Base-by-base conservation (phyloP, 2,113 vertebrate species). In the Sakesphorus luctuosus region DNA sequence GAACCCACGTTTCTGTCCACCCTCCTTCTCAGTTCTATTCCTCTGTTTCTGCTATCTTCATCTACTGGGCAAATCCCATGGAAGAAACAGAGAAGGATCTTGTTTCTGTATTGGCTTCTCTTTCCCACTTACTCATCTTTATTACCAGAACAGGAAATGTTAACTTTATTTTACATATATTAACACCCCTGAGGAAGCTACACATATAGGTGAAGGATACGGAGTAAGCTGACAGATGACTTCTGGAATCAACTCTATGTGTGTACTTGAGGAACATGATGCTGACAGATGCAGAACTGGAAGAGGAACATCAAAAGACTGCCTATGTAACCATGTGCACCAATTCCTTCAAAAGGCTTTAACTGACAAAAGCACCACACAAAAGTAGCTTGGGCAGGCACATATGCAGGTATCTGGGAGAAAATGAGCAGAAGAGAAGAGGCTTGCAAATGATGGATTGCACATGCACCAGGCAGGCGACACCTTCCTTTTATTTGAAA, bases 71-170 rank as follows among this genome's bases (percentile, higher is more conserved):
- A 91, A 81, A 89, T 71, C 52, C 47, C 5, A 1, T 13, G 62
- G 82, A 87, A 89, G 74, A 82, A 87, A 71, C 9, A 65, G 73
- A 71, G n/a, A 53, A 90, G 53, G 58, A 68, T 38, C 63, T 73
- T 55, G 26, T 77, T 94, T 87, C 87, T 71, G 16, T 40, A n/a
- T 44, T 61, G 79, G 26, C 58, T 94, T 87, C n/a, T 59, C 13
- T 80, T 90, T 90, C 74, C 61, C 83, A 52, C 53, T 82, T 87
- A 85, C 40, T 91, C 76, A 66, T 87, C 84, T 79, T 87, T 56
- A 84, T 75, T 91, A 87, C 63, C 66, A 81, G 66, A 65, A 84
- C 47, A 91, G 90, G 96, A 95, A 95, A 94, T 58, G 71, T 93
- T 95, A 76, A 83, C 85, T 91, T 89, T 82, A 84, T 93, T 91